A percentile compares a stretch with the other conserved stretches of the same genome.
Evolutionary conservation across 2,888 invertebrate species (phyloP).

Genomic region (Athrips mouffetella): DNA sequence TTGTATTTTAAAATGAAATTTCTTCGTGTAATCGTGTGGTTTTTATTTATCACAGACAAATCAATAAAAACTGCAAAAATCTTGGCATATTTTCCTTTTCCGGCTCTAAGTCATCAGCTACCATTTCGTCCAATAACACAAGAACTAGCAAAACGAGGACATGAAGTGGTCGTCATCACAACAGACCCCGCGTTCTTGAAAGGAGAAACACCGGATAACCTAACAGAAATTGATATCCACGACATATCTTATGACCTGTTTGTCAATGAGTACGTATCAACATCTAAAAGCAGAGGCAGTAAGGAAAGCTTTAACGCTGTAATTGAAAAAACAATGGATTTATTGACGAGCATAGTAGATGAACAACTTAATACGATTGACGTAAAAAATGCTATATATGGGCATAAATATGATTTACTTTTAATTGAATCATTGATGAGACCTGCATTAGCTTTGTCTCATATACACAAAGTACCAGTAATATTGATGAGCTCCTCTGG

Average conservation of each 20-base stretch:
- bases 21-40: no score
- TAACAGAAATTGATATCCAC: slow-evolving; percentile 57
- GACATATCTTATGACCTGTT: slow-evolving; percentile 37
- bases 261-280: slow-evolving; percentile 18
- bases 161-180: slow-evolving; percentile 60
- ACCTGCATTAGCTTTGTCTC: slow-evolving; percentile 27
- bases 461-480: slow-evolving; percentile 40
- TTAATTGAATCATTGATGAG: slow-evolving; percentile 35
- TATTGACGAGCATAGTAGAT: not conserved
- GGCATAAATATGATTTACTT: slow-evolving; percentile 32
- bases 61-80: no score
- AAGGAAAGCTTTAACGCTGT: no score
- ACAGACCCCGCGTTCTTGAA: slow-evolving; percentile 50
- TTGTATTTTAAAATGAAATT: no score
- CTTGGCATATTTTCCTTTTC: slow-evolving; percentile 44
- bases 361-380: not conserved
- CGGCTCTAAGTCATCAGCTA: slow-evolving; percentile 67
- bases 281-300: not conserved
- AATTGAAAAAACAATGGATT: no score
- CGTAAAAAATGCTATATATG: not conserved
- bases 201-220: slow-evolving; percentile 40
- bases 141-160: slow-evolving; percentile 59
- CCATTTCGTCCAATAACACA: slow-evolving; percentile 53
- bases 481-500: slow-evolving; percentile 45
- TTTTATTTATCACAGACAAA: no score